These are phyloP conservation scores for Pseudorasbora parva DNA, from an alignment of 2,113 vertebrate species.

Conservation along the genomic window DNA sequence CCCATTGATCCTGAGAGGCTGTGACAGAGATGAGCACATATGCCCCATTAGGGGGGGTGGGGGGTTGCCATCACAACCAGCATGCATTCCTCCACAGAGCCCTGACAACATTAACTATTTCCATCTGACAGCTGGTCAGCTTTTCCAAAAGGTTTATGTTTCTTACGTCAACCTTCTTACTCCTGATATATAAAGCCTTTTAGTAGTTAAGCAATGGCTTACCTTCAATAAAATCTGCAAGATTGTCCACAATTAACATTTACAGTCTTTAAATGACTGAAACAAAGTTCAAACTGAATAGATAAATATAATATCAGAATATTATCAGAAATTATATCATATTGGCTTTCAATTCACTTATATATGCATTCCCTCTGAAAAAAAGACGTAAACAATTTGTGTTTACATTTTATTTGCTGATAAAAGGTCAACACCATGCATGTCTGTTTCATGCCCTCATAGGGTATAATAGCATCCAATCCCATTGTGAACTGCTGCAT, in stretches of 20 bases:
- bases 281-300: not conserved
- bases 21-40: constrained; percentile 51
- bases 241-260: not conserved
- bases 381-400: not conserved
- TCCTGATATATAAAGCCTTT: not conserved
- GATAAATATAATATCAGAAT: not conserved
- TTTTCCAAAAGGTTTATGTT: constrained; percentile 11
- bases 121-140: constrained; percentile 45
- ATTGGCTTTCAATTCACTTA: not conserved
- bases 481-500: not conserved
- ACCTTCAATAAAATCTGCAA: not conserved
- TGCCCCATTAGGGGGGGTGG: not conserved
- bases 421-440: not conserved
- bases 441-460: not conserved
- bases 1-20: constrained; percentile 95
- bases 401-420: not conserved
- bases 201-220: not conserved
- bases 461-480: not conserved
- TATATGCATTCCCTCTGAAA: not conserved
- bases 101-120: constrained; percentile 41
- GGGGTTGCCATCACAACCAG: constrained; percentile 11
- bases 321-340: not conserved
- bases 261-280: not conserved
- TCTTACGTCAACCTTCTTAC: constrained; percentile 2
- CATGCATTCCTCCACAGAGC: constrained; percentile 29